Percentiles rank a stretch among this genome's conserved stretches.
These are phyloP conservation scores for Ceryle rudis DNA, from an alignment of 2,797 vertebrate species.

Conservation along the genomic window DNA sequence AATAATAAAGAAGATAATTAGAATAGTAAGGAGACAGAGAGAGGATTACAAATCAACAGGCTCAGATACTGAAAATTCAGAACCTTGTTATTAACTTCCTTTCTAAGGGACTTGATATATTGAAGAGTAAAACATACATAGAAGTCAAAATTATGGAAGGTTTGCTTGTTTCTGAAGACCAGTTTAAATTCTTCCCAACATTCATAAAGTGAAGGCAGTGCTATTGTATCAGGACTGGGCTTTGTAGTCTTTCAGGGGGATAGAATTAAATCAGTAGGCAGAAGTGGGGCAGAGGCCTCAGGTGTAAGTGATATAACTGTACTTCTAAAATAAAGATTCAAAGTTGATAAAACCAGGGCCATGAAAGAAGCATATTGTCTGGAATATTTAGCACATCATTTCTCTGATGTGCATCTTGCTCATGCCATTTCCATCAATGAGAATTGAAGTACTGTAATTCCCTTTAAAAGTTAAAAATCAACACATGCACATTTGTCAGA, in stretches of 20 bases:
- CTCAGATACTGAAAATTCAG: neutral
- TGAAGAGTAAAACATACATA: neutral
- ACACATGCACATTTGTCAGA: neutral
- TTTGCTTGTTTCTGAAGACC: neutral
- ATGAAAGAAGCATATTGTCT: neutral
- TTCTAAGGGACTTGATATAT: neutral
- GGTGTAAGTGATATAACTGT: neutral
- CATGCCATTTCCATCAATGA: neutral
- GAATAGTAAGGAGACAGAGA: neutral
- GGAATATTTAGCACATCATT: neutral
- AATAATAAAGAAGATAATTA: neutral
- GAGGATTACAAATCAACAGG: neutral
- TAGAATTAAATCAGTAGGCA: neutral
- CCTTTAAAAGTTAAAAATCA: constrained; percentile 14
- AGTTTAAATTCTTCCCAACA: neutral
- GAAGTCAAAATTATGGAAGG: neutral
- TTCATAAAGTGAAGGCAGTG: neutral
- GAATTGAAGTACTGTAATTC: neutral
- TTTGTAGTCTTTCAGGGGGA: neutral
- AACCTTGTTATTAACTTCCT: neutral
- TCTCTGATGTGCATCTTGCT: neutral
- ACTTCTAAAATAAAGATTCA: neutral
- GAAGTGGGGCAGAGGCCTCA: neutral
- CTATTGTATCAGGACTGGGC: neutral
- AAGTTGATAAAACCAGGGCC: neutral